Base-by-base conservation (phyloP, 2,797 vertebrate genomes). In the Dermochelys coriacea region DNA sequence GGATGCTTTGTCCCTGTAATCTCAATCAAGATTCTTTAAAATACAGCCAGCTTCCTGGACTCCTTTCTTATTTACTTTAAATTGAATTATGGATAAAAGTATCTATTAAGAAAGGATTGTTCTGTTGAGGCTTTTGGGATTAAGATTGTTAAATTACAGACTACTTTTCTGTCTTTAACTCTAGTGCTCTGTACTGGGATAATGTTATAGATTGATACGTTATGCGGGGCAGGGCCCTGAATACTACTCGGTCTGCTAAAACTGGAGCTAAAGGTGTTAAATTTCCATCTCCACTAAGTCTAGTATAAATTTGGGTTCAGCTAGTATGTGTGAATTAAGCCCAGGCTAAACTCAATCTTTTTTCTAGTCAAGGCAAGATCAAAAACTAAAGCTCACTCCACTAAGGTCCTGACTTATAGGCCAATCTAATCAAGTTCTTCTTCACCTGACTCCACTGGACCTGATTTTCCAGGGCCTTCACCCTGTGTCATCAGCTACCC, bases 231-330 rank as follows among this genome's bases (percentile, higher is more conserved):
- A 51, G 25, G 4, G 8, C 59, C 77, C 61, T 88, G 61, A 61
- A 55, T 57, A 0, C 9, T 47, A 75, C 88, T 57, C 52, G 79
- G 78, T 85, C 45, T 23, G 54, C 84, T 54, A 12, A 2, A 37
- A 0, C 12, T 0, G 51, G 84, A 51, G 81, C 75, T 80, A 21
- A 16, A 14, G 45, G 0, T 1, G 14, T 75, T 74, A 6, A 2
- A 1, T 5, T 27, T 50, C 84, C 78, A 2, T 1, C 45, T 78
- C 18, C 3, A 0, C 55, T 59, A 87, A 80, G n/a, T n/a, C 57
- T 34, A 9, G 80, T 4, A 75, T 81, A 92, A 15, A 5, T 59
- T 61, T 6, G 29, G n/a, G 3, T 86, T 59, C 18, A 51, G 37
- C 59, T 80, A 93, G 16, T 8, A n/a, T 29, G 4, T 10, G 45